Conservation (phyloP, 2,888 invertebrate species). For the Euplexia lucipara region DNA sequence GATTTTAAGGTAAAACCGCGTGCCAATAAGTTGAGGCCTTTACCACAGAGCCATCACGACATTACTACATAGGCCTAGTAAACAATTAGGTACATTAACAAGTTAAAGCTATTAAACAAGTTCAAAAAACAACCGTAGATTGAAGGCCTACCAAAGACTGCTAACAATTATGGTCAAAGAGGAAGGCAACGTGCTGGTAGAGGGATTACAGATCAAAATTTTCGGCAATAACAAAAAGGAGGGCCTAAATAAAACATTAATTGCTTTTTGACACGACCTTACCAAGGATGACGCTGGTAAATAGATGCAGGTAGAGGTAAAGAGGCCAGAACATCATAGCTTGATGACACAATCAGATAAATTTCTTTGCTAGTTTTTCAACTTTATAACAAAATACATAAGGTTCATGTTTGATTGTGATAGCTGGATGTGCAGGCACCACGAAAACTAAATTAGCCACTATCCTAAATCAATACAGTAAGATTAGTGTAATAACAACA, state of each 20-base stretch:
- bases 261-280: too few species aligned
- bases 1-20: too few species aligned
- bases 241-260: too few species aligned
- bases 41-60: too few species aligned
- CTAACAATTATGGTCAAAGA: conserved; percentile 5
- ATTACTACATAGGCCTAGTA: not conserved
- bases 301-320: not conserved
- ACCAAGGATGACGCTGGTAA: too few species aligned
- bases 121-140: conserved; percentile 4
- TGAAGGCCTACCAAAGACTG: not conserved
- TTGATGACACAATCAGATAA: too few species aligned
- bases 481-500: conserved; percentile 55
- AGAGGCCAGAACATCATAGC: too few species aligned
- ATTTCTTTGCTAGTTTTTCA: too few species aligned
- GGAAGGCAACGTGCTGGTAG: not conserved
- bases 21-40: too few species aligned
- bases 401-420: too few species aligned
- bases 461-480: conserved; percentile 49
- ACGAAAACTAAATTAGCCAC: conserved; percentile 19
- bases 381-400: too few species aligned
- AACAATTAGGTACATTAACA: conserved; percentile 6
- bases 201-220: not conserved
- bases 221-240: not conserved
- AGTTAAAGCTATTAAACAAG: not conserved
- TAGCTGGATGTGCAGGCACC: too few species aligned